Conservation (phyloP, 2,888 invertebrate species). For the Patella ulyssiponensis region DNA sequence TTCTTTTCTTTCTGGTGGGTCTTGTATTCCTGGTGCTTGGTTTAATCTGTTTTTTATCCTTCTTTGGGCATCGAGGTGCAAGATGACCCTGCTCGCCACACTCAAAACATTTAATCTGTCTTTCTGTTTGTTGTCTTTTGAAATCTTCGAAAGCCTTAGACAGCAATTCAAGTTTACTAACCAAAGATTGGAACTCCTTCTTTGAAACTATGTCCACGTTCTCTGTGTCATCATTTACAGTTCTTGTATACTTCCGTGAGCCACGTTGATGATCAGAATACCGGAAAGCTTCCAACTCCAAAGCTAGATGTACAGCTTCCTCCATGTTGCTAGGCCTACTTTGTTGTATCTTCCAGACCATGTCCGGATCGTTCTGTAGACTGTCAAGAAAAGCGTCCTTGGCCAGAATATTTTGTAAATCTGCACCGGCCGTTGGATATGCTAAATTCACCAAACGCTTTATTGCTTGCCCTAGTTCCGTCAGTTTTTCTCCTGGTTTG, state of each 20-base stretch:
- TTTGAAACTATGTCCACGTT: too few relatives aligned
- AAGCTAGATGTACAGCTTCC: conserved; percentile 13
- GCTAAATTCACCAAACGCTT: neutral
- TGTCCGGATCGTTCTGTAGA: neutral
- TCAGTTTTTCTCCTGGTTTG: neutral
- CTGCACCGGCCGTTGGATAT: conserved; percentile 5
- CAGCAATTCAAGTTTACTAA: too few relatives aligned
- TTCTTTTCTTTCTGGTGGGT: neutral
- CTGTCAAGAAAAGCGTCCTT: neutral
- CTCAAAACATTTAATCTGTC: neutral
- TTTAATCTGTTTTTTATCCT: neutral
- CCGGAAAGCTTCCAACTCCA: neutral
- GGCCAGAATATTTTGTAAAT: conserved; percentile 11
- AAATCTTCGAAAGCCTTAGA: neutral
- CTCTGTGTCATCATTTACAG: neutral
- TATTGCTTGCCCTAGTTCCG: neutral
- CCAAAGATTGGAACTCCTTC: too few relatives aligned
- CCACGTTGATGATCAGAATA: neutral
- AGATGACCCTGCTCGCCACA: neutral
- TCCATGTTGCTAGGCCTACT: conserved; percentile 10
- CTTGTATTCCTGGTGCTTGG: neutral
- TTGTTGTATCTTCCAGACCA: conserved; percentile 10
- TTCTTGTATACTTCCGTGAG: neutral
- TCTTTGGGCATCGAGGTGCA: neutral
- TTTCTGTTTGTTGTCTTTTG: neutral